Base-by-base conservation (phyloP, 2,113 vertebrate genomes). In the Pachyramphus minor region DNA sequence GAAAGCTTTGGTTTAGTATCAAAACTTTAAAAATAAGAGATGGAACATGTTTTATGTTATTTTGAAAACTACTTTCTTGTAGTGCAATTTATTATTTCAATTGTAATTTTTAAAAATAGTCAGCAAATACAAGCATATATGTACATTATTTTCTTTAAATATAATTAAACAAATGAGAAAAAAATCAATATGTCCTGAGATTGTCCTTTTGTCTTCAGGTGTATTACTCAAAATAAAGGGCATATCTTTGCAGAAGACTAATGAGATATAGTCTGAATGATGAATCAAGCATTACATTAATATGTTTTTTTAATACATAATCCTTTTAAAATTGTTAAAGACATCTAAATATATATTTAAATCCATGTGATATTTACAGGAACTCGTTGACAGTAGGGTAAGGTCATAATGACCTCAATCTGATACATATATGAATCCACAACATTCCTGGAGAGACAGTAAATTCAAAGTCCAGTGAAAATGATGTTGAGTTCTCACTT, bases 381-480 rank as follows among this genome's bases (percentile, higher is more conserved):
- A 84, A 50, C 23, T 79, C 12, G 22, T 4, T 56, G 24, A 44
- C 12, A 45, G 44, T 44, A 53, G 6, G 16, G 3, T 68, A 35
- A 17, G 10, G 5, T 75, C 30, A 42, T 30, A 52, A 37, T 42
- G 18, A 73, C 24, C 31, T 25, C 63, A 49, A 52, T 31, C n/a
- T 39, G 53, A 84, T 45, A 52, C 14, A 17, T 42, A 7, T 67
- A 49, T 47, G 25, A 47, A 66, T 17, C 9, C 74, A 33, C n/a
- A 85, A 33, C 10, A 79, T 82, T 49, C 41, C 42, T 89, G 4
- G 17, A 81, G 72, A 64, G 21, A 52, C 13, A 91, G 25, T 67
- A 85, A 77, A 93, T 68, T 84, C 58, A 71, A 44, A 91, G 56
- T 84, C 55, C 62, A 73, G 64, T 86, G 79, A 82, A 96, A 95